A percentile compares a stretch with the other conserved stretches of the same genome.
phyloP scores from a whole-genome alignment of 1,140 invertebrate species.

The Drosophila subobscura region DNA sequence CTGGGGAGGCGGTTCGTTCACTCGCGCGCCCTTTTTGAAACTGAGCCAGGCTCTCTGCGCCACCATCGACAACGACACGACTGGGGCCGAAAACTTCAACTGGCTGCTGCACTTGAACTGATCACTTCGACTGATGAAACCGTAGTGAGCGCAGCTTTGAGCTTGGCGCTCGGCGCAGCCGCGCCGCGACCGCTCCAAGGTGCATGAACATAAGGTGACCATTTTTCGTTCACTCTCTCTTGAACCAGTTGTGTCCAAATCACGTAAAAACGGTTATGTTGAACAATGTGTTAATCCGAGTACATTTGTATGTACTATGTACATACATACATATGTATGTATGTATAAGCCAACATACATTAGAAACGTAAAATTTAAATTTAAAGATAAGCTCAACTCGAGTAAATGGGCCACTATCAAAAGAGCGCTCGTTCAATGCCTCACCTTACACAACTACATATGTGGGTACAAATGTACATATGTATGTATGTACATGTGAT shows the following conservation, averaged over 20 bases:
- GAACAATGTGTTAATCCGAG: too few relatives aligned
- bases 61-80: constrained; percentile 45
- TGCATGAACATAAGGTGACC: too few relatives aligned
- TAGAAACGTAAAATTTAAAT: too few relatives aligned
- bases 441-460: not conserved
- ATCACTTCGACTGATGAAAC: constrained; percentile 63
- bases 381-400: too few relatives aligned
- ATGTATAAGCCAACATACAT: too few relatives aligned
- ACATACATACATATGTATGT: too few relatives aligned
- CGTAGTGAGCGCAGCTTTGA: constrained; percentile 62
- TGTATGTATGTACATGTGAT: too few relatives aligned
- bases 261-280: too few relatives aligned
- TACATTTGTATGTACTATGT: too few relatives aligned
- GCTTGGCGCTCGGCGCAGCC: not conserved
- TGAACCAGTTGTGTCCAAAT: too few relatives aligned
- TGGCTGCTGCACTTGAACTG: constrained; percentile 49
- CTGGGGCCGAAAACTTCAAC: constrained; percentile 39
- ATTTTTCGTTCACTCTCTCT: too few relatives aligned
- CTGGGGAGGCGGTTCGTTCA: constrained; percentile 30
- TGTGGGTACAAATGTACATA: too few relatives aligned
- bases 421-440: not conserved
- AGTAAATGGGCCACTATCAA: not conserved
- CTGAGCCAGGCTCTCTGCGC: constrained; percentile 54
- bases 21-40: constrained; percentile 62
- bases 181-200: not conserved